Conservation (phyloP, 1,140 invertebrate genomes). For the Aporrectodea caliginosa region DNA sequence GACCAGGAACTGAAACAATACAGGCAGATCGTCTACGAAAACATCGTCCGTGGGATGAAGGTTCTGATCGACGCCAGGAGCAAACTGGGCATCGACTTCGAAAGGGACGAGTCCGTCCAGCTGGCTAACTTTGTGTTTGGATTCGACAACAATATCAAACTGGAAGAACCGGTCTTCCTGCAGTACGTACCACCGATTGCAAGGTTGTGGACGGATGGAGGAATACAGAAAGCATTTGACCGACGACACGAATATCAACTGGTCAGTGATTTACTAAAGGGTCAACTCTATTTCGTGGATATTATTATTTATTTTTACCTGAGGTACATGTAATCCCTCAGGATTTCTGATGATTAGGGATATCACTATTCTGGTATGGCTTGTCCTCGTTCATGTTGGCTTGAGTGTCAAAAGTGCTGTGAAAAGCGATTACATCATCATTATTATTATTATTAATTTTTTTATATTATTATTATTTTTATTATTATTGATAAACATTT, state of each 20-base stretch:
- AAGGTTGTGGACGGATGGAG: conserved; percentile 88
- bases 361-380: too few relatives aligned
- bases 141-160: conserved; percentile 62
- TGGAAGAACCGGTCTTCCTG: conserved; percentile 76
- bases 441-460: too few relatives aligned
- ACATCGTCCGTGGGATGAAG: conserved; percentile 86
- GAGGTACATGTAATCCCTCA: too few relatives aligned
- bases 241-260: conserved; percentile 99
- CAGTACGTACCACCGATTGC: conserved; percentile 73
- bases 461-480: too few relatives aligned
- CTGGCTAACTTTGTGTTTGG: conserved; percentile 44
- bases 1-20: conserved; percentile 84
- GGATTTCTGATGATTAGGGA: too few relatives aligned
- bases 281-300: too few relatives aligned
- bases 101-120: conserved; percentile 61
- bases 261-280: too few relatives aligned
- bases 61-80: conserved; percentile 90
- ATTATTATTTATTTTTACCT: too few relatives aligned
- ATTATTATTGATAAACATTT: too few relatives aligned
- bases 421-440: too few relatives aligned
- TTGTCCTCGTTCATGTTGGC: too few relatives aligned
- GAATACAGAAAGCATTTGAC: conserved; percentile 89
- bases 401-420: too few relatives aligned
- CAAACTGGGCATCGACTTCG: conserved; percentile 89
- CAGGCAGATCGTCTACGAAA: conserved; percentile 83